phyloP scores from a whole-genome alignment of 2,888 invertebrate genomes.

The Magallana nippona region DNA sequence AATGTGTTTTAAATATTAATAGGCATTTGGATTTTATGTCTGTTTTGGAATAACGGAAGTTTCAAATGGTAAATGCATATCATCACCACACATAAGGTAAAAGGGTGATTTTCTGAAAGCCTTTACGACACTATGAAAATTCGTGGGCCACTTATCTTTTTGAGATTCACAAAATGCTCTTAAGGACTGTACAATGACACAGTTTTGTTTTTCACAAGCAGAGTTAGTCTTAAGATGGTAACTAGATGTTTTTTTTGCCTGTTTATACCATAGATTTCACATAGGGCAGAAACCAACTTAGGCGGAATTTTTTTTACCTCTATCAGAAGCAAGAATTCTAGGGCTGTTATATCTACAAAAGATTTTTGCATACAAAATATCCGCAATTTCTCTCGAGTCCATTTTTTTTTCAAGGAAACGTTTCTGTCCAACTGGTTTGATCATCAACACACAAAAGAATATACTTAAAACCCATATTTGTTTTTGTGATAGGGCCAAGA shows the following conservation, averaged over 20 bases:
- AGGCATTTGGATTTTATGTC: neutral
- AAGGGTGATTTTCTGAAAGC: constrained; percentile 51
- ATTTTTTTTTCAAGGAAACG: constrained; percentile 49
- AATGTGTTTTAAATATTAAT: constrained; percentile 23
- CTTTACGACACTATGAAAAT: constrained; percentile 53
- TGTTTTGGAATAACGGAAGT: constrained; percentile 35
- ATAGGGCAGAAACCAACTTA: constrained; percentile 50
- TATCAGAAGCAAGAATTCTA: constrained; percentile 47
- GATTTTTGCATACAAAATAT: constrained; percentile 52
- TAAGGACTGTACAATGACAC: constrained; percentile 50
- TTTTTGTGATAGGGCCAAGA: constrained; percentile 42
- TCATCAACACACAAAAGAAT: constrained; percentile 39
- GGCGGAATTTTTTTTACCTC: constrained; percentile 53
- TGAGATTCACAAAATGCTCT: constrained; percentile 50
- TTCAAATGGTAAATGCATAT: constrained; percentile 44
- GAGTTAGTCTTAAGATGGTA: constrained; percentile 55
- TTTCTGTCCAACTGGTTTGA: constrained; percentile 43
- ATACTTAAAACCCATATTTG: constrained; percentile 39
- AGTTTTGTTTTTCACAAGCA: constrained; percentile 52
- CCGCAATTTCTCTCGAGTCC: constrained; percentile 54
- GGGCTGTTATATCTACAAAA: constrained; percentile 55
- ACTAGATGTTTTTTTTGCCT: constrained; percentile 52
- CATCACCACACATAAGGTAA: constrained; percentile 39
- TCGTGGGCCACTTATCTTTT: constrained; percentile 52
- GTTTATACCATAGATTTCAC: constrained; percentile 54